Evolutionary conservation across 2,797 vertebrate genomes (phyloP).

Genomic region (Poeciliopsis paucimaculata): DNA sequence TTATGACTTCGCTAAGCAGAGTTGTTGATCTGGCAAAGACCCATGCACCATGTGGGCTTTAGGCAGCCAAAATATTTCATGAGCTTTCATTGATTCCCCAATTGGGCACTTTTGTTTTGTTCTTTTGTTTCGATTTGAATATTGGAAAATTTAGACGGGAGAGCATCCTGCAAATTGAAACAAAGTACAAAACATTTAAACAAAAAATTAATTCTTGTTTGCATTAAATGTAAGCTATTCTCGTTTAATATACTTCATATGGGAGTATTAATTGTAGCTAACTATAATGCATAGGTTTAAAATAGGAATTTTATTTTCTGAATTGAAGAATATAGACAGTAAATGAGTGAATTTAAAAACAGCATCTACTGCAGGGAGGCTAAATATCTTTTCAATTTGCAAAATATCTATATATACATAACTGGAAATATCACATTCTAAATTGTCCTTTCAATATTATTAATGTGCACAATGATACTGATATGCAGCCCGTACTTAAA

Average conservation of each 20-base stretch:
- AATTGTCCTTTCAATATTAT: neutral
- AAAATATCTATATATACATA: neutral
- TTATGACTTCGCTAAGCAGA: slow-evolving; percentile 46
- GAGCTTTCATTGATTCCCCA: slow-evolving; percentile 14
- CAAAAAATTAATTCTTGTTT: neutral
- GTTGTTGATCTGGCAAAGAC: slow-evolving; percentile 53
- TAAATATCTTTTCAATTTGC: neutral
- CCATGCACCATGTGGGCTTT: slow-evolving; percentile 26
- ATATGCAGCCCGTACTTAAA: neutral
- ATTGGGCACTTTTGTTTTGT: slow-evolving; percentile 27
- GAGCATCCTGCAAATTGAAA: neutral
- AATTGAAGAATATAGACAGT: neutral
- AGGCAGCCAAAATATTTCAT: slow-evolving; percentile 31
- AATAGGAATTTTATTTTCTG: neutral
- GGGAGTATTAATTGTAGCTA: neutral
- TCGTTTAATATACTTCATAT: neutral
- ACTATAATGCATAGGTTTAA: neutral
- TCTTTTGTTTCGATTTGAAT: neutral
- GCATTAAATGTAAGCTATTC: neutral
- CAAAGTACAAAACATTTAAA: neutral
- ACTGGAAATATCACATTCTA: neutral
- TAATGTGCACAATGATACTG: neutral
- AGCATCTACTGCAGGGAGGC: neutral
- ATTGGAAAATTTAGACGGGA: neutral
- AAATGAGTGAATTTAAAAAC: too few relatives aligned